Conservation (phyloP, 2,888 invertebrate species). For the Embidobia sp. region DNA sequence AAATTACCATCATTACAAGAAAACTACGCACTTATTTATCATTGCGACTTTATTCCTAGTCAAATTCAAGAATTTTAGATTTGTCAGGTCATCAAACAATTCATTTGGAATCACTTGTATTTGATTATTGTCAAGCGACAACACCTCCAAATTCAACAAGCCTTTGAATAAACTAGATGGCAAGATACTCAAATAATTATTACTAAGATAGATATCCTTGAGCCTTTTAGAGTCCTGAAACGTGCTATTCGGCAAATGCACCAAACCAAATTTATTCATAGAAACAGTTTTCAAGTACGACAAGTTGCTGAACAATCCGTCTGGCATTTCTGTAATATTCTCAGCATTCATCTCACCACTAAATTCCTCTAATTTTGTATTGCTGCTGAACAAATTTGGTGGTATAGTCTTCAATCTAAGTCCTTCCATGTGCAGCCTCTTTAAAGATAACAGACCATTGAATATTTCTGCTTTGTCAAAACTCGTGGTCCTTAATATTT, state of each 20-base stretch:
- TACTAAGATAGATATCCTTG: constrained; percentile 84
- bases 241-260: constrained; percentile 84
- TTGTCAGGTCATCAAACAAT: constrained; percentile 82
- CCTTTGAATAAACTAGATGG: constrained; percentile 84
- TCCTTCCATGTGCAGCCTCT: too few relatives aligned
- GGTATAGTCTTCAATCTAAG: too few relatives aligned
- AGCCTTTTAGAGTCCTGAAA: constrained; percentile 85
- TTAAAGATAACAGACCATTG: too few relatives aligned
- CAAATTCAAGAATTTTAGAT: constrained; percentile 80
- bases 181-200: constrained; percentile 82
- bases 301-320: constrained; percentile 85
- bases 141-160: constrained; percentile 84
- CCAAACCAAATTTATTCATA: constrained; percentile 84
- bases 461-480: too few relatives aligned
- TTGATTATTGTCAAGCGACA: constrained; percentile 87
- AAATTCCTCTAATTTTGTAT: constrained; percentile 81
- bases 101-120: constrained; percentile 84
- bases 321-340: constrained; percentile 84
- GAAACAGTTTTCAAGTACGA: constrained; percentile 83
- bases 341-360: constrained; percentile 74
- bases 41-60: constrained; percentile 85
- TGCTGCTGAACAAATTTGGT: constrained; percentile 77
- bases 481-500: too few relatives aligned
- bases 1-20: too few relatives aligned
- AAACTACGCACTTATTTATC: constrained; percentile 84